These are phyloP conservation scores for Folsomia candida DNA, from an alignment of 2,888 invertebrate genomes.

Conservation along the genomic window DNA sequence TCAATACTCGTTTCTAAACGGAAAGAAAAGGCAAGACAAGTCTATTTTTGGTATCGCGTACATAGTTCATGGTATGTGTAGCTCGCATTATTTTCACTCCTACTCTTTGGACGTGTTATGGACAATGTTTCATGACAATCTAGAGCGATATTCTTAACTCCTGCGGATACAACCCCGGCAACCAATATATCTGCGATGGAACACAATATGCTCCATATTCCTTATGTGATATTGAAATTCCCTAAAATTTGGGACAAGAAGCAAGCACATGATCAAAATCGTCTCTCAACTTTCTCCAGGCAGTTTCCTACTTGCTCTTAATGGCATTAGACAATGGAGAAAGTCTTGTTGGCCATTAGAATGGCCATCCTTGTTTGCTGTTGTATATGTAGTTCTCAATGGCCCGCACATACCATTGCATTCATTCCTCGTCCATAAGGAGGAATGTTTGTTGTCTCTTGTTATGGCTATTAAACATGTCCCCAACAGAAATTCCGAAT, in stretches of 20 bases:
- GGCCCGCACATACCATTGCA: not conserved
- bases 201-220: not conserved
- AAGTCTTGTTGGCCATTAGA: not conserved
- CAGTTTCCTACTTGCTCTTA: not conserved
- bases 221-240: not conserved
- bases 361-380: not conserved
- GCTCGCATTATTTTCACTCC: no score
- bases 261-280: not conserved
- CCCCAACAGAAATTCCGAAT: not conserved
- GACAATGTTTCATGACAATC: not conserved
- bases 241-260: not conserved
- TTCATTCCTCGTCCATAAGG: not conserved
- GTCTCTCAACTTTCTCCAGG: not conserved
- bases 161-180: no score
- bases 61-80: no score
- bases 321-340: not conserved
- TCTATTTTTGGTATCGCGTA: no score
- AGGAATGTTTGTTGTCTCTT: not conserved
- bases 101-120: no score
- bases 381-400: no score
- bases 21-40: no score
- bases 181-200: not conserved
- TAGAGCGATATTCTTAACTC: not conserved
- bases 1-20: no score
- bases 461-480: constrained; percentile 4